Evolutionary conservation across 2,113 vertebrate genomes (phyloP).

Genomic region (Peromyscus californicus): DNA sequence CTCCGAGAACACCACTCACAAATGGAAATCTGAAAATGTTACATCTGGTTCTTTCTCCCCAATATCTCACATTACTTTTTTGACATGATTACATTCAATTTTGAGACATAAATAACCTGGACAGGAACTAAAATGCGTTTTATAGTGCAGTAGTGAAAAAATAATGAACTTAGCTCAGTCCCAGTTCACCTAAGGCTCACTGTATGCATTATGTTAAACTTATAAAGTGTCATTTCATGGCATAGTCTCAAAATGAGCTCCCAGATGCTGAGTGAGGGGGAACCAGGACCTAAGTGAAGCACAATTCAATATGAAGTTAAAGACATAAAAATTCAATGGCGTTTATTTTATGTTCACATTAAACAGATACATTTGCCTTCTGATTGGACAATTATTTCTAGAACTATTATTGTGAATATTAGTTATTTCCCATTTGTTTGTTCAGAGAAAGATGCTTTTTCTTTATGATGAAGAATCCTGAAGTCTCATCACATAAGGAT

Average conservation of each 20-base stretch:
- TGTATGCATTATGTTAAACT: conserved; percentile 38
- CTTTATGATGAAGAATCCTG: not conserved
- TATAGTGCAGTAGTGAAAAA: conserved; percentile 62
- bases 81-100: conserved; percentile 69
- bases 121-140: conserved; percentile 70
- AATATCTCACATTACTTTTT: conserved; percentile 68
- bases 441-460: not conserved
- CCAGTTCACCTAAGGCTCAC: conserved; percentile 43
- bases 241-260: not conserved
- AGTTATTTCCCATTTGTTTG: not conserved
- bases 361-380: not conserved
- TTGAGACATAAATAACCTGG: conserved; percentile 71
- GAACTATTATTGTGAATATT: not conserved
- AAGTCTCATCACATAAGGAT: not conserved
- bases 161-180: conserved; percentile 65
- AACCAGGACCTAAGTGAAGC: not conserved
- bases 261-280: not conserved
- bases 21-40: conserved; percentile 69
- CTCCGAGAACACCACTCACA: conserved; percentile 24
- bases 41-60: conserved; percentile 14
- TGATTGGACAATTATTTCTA: conserved; percentile 38
- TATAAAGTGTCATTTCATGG: conserved; percentile 40
- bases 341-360: not conserved
- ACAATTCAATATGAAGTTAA: not conserved
- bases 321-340: not conserved